Evolutionary conservation across 2,113 vertebrate genomes (phyloP), one percentile per base, ranked within the genome.

Genomic region (Tapirus terrestris): DNA sequence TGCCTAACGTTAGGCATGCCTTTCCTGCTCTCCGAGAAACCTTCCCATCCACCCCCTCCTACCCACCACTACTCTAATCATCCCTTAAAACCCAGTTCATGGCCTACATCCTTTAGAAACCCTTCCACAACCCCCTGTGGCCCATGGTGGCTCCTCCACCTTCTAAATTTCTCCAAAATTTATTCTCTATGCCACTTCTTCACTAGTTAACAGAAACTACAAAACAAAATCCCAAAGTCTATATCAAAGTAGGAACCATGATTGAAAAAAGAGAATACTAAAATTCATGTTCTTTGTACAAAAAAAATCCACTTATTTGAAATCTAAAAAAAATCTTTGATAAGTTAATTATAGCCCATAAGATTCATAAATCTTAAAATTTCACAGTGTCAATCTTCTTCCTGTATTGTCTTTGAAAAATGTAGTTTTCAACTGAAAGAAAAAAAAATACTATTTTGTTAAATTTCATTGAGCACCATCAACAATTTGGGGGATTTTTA

Each of bases 331-430:
- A 91, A 23, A 58, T 13, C 75, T 70, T 92, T 96, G 87, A 91
- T 94, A 76, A 43, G 68, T 92, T 97, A 94, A 97, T 95, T 96
- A 94, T 60, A 93, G 27, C 60, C 86, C n/a, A 91, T 43, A 91
- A 79, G 17, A 85, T 76, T 90, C 27, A 92, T 88, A 96, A 90
- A 77, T 82, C 56, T 92, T 82, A 88, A 79, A 91, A 76, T 86
- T 85, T 94, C 70, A 82, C 21, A 85, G 11, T 97, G 88, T 94
- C 84, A 97, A 60, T 87, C 80, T 95, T 95, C 6, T 88, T 68
- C 27, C 27, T 94, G 0, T 20, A 67, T 12, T 89, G 17, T 61
- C 82, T 95, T 95, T 61, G 18, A 73, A 97, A 96, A 86, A 72
- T 17, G 23, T 51, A 72, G 3, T 68, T 83, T 83, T 96, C 45